Conservation (phyloP, 2,797 vertebrate species). For the Morus bassanus region DNA sequence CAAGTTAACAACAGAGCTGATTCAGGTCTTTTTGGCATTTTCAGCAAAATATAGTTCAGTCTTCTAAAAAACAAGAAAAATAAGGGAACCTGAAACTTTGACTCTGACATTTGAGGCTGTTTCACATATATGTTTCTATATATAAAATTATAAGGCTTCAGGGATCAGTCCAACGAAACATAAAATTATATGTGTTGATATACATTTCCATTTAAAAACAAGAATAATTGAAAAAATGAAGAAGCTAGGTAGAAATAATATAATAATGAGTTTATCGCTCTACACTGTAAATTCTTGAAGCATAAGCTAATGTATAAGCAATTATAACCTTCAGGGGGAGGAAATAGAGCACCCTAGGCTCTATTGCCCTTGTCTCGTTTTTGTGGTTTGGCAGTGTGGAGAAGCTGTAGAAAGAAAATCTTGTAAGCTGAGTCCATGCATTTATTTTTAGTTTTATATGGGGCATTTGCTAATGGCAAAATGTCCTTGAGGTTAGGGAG, state of each 20-base stretch:
- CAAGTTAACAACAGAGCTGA: neutral
- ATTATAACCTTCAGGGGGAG: neutral
- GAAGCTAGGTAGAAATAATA: neutral
- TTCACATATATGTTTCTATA: neutral
- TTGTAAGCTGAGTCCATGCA: neutral
- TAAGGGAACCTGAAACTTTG: neutral
- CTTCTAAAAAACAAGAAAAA: neutral
- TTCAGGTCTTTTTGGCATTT: neutral
- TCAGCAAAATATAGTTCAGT: neutral
- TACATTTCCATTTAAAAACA: neutral
- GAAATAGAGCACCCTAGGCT: neutral
- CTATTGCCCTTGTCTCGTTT: neutral
- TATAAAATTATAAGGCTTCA: neutral
- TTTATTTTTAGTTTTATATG: slow-evolving; percentile 48
- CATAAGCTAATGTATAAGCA: neutral
- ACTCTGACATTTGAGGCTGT: neutral
- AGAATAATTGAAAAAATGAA: neutral
- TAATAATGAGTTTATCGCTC: neutral
- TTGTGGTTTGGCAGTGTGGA: neutral
- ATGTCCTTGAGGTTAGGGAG: slow-evolving; percentile 33
- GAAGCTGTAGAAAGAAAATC: neutral
- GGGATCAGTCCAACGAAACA: neutral
- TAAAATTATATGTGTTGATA: neutral
- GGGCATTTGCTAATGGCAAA: slow-evolving; percentile 34
- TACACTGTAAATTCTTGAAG: neutral